phyloP scores from a whole-genome alignment of 64 coral and sea anemone species.

The Dendronephthya gigantea region DNA sequence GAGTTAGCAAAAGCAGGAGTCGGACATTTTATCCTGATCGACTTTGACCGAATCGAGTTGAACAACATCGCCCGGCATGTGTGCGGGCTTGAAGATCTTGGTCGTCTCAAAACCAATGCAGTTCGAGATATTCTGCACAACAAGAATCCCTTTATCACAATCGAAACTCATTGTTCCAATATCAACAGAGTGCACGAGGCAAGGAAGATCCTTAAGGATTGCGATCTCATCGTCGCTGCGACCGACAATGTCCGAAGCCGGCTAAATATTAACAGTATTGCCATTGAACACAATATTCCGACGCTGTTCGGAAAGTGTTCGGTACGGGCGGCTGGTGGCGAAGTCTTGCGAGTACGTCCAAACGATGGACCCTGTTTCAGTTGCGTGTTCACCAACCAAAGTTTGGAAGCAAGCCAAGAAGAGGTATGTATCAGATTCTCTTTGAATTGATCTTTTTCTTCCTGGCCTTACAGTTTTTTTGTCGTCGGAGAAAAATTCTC shows the following conservation, averaged over 20 bases:
- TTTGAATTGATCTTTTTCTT: too few species aligned
- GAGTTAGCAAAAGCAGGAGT: constrained; percentile 91
- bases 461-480: too few species aligned
- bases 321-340: constrained; percentile 72
- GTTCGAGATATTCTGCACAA: constrained; percentile 70
- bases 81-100: constrained; percentile 72
- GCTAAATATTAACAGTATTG: constrained; percentile 71
- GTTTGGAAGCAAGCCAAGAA: constrained; percentile 51
- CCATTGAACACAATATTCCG: constrained; percentile 56
- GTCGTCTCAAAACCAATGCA: constrained; percentile 73
- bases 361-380: constrained; percentile 68
- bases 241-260: constrained; percentile 92
- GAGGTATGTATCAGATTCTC: constrained; percentile 33
- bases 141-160: constrained; percentile 86
- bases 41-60: constrained; percentile 85
- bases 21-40: constrained; percentile 77
- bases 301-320: constrained; percentile 81
- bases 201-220: constrained; percentile 60
- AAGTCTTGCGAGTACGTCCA: constrained; percentile 59
- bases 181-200: constrained; percentile 67
- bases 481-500: too few species aligned
- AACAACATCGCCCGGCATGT: constrained; percentile 86
- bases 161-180: constrained; percentile 45
- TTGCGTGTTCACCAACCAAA: constrained; percentile 60
- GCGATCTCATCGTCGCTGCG: constrained; percentile 75